Evolutionary conservation across 2,888 invertebrate species (phyloP), one percentile per base, ranked within the genome.

Genomic region (Eustalomyia histrio): DNA sequence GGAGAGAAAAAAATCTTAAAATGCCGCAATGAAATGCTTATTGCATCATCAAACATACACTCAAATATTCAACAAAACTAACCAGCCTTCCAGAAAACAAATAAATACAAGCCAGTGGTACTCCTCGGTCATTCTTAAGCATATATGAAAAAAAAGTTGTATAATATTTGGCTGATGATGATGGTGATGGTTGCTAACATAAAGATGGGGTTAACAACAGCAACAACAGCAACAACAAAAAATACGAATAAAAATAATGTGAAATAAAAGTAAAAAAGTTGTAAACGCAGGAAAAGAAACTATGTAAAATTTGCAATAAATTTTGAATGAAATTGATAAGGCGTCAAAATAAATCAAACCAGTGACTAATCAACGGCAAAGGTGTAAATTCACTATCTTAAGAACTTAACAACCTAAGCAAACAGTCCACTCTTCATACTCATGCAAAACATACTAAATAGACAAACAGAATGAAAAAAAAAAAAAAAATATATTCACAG

Each of bases 271-370:
- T 0, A 29, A 47, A 64, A n/a, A 67, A 63, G 73, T 76, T 80
- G 76, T 74, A 81, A 81, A 78, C 71, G 76, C 81, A 81, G 78
- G 81, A 81, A 81, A 81, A 74, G 78, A 81, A 81, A 81, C 76
- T 85, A 87, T 87, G 86, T 87, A 86, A 87, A 85, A 86, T 87
- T 88, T 88, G 89, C 88, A 88, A 90, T 90, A 90, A 90, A 90
- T 90, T 89, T 89, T 87, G 86, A 85, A 85, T 83, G 86, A 86
- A 89, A 86, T 89, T 90, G 90, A 90, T 90, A 90, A 90, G 89
- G 89, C 88, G 90, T 90, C 90, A 89, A 89, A 89, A 90, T 90
- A 90, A 90, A 90, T 90, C 90, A 90, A 89, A 84, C 82, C 83
- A 84, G 65, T 83, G 84, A 85, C 84, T 85, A 84, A 85, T 84